Base-by-base conservation (phyloP, 1,140 invertebrate species). In the Idris sp. region DNA sequence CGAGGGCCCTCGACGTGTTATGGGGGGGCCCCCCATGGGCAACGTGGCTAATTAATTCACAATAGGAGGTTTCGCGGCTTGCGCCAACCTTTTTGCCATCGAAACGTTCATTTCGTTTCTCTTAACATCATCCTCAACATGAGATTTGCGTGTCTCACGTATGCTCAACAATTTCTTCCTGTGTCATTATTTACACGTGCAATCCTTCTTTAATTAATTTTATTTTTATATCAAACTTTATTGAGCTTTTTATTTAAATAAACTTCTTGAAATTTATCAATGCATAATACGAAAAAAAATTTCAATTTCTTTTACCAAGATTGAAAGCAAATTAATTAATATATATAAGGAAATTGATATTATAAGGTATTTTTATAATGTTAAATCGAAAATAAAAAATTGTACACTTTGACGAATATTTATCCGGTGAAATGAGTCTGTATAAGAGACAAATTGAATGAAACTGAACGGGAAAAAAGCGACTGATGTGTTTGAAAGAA, bases 11-110 rank as follows among this genome's bases (percentile, higher is more conserved):
- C 35, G 19, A 79, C 49, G 44, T 68, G 48, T 62, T 67, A 48
- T 53, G 56, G 49, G 40, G 53, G n/a, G n/a, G n/a, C 71, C 75
- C 77, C 77, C 75, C 61, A 73, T 77, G 51, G 80, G 51, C 78
- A 81, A 77, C 79, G 54, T 74, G 71, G 68, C 74, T 82, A 82
- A 84, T 84, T 82, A 84, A 84, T 84, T 81, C 79, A 76, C 82
- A 77, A 80, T 81, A 43, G 68, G 68, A 80, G 79, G 78, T 76
- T 75, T 73, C 71, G 72, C 48, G 64, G 53, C 59, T 75, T 79
- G 59, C 44, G 44, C 49, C 75, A 54, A 61, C 59, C 59, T 73
- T 65, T 59, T 46, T 49, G 46, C 36, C 14, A 73, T 59, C 53
- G 25, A 64, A 49, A 56, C 36, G 46, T 25, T 62, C 58, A 26